phyloP scores from a whole-genome alignment of 2,797 vertebrate genomes.

The Pseudotriccus pelzelni region DNA sequence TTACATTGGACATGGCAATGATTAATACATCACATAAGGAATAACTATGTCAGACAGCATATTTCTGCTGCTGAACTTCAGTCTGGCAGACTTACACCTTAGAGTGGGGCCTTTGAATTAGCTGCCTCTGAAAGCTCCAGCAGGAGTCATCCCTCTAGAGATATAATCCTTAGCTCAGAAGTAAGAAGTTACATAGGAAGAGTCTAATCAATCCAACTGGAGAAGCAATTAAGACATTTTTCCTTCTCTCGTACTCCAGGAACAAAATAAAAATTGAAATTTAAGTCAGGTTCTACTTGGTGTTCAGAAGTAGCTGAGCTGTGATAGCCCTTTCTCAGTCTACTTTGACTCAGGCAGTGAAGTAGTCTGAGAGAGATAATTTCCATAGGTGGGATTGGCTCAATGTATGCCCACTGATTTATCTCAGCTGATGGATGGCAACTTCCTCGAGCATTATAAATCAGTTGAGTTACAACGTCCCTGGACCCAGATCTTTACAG shows the following conservation, averaged over 20 bases:
- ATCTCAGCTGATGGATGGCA: not conserved
- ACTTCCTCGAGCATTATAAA: not conserved
- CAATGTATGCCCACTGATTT: not conserved
- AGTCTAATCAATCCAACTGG: not conserved
- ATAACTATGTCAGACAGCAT: not conserved
- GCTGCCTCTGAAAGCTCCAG: not conserved
- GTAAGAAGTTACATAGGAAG: not conserved
- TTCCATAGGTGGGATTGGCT: not conserved
- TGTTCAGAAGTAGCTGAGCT: not conserved
- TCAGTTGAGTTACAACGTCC: not conserved
- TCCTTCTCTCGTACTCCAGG: not conserved
- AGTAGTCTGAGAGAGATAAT: not conserved
- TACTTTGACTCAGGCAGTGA: not conserved
- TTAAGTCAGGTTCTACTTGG: not conserved
- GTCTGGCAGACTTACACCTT: not conserved
- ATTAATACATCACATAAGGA: not conserved
- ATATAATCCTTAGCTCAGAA: not conserved
- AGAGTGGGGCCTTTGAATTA: not conserved
- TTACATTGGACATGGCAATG: not conserved
- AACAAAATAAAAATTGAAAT: not conserved
- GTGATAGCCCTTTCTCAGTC: not conserved
- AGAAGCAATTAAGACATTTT: not conserved
- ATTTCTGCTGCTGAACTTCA: not conserved
- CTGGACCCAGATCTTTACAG: not conserved
- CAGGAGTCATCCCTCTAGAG: not conserved